A percentile compares a stretch with the other conserved stretches of the same genome.
Conservation (phyloP, 1,140 invertebrate species). For the Caenorhabditis latens region DNA sequence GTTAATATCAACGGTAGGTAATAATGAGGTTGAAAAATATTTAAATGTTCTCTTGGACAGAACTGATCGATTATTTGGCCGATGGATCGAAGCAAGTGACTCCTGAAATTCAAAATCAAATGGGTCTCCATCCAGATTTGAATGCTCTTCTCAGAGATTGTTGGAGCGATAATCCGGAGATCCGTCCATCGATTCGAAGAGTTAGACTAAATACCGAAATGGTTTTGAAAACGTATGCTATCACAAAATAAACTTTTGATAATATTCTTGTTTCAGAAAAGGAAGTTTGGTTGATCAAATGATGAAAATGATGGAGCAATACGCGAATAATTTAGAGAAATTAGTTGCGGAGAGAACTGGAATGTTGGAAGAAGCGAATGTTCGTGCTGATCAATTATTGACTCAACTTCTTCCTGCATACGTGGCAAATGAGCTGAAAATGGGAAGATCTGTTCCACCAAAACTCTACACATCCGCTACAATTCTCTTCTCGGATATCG, state of each 20-base stretch:
- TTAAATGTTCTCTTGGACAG: slow-evolving; percentile 56
- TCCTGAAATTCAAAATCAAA: slow-evolving; percentile 74
- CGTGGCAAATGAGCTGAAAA: slow-evolving; percentile 76
- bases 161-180: slow-evolving; percentile 76
- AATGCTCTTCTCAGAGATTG: slow-evolving; percentile 74
- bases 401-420: slow-evolving; percentile 75
- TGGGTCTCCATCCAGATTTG: slow-evolving; percentile 74
- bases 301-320: slow-evolving; percentile 82
- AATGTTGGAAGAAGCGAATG: slow-evolving; percentile 77
- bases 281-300: slow-evolving; percentile 77
- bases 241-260: neutral
- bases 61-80: slow-evolving; percentile 64
- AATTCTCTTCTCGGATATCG: slow-evolving; percentile 92
- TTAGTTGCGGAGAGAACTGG: slow-evolving; percentile 92
- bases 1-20: slow-evolving; percentile 69
- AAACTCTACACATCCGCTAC: slow-evolving; percentile 82
- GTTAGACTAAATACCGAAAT: slow-evolving; percentile 76
- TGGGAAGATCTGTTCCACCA: slow-evolving; percentile 74
- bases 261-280: slow-evolving; percentile 68
- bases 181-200: slow-evolving; percentile 75
- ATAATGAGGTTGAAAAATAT: neutral
- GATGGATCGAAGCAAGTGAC: slow-evolving; percentile 73
- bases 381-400: slow-evolving; percentile 74
- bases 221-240: slow-evolving; percentile 70
- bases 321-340: slow-evolving; percentile 95